Percentiles rank a stretch among this genome's conserved stretches.
phyloP scores from a whole-genome alignment of 2,797 vertebrate species.

The Semaprochilodus insignis region DNA sequence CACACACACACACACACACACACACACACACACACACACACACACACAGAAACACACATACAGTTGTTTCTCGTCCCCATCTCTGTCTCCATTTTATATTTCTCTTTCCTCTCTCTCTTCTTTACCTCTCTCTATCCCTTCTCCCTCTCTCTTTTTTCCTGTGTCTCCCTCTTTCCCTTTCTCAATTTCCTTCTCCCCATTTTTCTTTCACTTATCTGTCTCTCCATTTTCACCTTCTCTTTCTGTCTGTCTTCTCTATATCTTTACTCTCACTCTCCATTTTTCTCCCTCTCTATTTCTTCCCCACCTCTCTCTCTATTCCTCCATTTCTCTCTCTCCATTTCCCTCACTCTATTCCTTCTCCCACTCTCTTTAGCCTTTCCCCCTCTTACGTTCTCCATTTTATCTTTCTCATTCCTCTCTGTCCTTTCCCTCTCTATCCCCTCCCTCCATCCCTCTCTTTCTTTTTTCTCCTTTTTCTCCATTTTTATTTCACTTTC shows the following conservation, averaged over 20 bases:
- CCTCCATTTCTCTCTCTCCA: neutral
- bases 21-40: slow-evolving; percentile 65
- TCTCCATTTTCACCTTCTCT: no score
- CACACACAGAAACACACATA: neutral
- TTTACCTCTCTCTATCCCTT: slow-evolving; percentile 5
- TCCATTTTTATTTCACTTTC: neutral
- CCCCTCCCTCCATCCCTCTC: slow-evolving; percentile 13
- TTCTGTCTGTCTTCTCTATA: no score
- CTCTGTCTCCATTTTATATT: neutral
- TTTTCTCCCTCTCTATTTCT: neutral
- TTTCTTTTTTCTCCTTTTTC: neutral
- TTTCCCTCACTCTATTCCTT: neutral
- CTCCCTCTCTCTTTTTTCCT: no score
- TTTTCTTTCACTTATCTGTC: slow-evolving; percentile 11
- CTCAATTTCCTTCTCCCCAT: no score
- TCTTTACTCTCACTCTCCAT: neutral
- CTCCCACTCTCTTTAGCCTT: no score
- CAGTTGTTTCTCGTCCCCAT: no score
- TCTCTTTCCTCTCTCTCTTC: neutral
- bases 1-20: slow-evolving; percentile 63
- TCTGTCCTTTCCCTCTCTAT: slow-evolving; percentile 28
- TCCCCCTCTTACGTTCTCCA: no score
- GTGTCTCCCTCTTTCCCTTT: no score
- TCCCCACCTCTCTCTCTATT: no score
- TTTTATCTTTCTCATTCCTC: neutral